Conservation (phyloP, 92 coral and sea anemone species). For the Pocillopora meandrina region DNA sequence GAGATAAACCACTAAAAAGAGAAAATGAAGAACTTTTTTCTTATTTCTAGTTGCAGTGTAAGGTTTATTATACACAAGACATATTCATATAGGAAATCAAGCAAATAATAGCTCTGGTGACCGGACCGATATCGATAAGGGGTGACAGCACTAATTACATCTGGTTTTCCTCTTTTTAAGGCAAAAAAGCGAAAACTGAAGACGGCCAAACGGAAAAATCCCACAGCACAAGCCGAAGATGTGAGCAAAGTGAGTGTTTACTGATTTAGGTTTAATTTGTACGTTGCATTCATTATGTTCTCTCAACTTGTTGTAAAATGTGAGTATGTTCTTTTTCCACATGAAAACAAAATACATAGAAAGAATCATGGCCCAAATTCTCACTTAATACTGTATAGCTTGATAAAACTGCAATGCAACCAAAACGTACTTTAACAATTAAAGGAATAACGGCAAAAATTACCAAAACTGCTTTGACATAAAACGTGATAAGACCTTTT, state of each 20-base stretch:
- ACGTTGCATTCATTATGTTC: background rate
- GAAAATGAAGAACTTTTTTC: background rate
- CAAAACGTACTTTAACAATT: too few relatives aligned
- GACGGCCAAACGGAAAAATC: conserved; percentile 13
- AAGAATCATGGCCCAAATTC: too few relatives aligned
- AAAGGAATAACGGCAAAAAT: too few relatives aligned
- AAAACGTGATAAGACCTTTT: background rate
- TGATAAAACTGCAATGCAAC: too few relatives aligned
- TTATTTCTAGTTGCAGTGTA: background rate
- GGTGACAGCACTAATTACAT: too few relatives aligned
- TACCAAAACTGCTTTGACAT: background rate
- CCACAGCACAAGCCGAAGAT: background rate
- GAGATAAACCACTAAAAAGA: too few relatives aligned
- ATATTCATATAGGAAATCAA: background rate
- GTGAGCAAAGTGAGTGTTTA: conserved; percentile 16
- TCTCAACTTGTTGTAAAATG: too few relatives aligned
- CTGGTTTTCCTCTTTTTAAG: background rate
- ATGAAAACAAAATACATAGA: too few relatives aligned
- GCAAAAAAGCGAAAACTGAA: conserved; percentile 43
- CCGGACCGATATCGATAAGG: too few relatives aligned
- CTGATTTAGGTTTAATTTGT: background rate
- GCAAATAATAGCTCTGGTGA: too few relatives aligned
- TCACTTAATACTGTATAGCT: too few relatives aligned
- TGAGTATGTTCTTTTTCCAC: too few relatives aligned
- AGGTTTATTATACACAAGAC: background rate